phyloP scores from a whole-genome alignment of 2,888 invertebrate genomes.

The Mimas tiliae region DNA sequence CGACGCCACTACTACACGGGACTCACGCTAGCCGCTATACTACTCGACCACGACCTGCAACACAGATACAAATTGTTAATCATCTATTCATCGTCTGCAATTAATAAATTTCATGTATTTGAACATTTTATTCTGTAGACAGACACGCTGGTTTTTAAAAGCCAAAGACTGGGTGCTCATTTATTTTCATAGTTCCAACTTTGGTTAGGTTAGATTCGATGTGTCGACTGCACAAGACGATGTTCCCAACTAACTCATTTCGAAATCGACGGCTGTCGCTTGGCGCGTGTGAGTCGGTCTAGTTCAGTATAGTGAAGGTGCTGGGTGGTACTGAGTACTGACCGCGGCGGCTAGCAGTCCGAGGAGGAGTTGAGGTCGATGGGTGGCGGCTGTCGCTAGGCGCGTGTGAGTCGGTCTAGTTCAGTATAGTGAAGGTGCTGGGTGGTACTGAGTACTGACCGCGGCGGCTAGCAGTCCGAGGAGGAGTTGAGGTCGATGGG shows the following conservation, averaged over 20 bases:
- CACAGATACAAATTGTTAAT: neutral
- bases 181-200: too few species aligned
- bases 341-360: slow-evolving; percentile 63
- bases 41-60: neutral
- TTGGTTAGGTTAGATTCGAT: too few species aligned
- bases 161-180: too few species aligned
- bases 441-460: neutral
- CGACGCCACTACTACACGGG: neutral
- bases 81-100: too few species aligned
- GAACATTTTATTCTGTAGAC: too few species aligned
- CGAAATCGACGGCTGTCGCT: too few species aligned
- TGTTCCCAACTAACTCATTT: too few species aligned
- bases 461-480: slow-evolving; percentile 67
- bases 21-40: slow-evolving; percentile 12
- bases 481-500: slow-evolving; percentile 84
- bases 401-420: neutral
- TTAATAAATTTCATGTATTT: too few species aligned
- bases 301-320: too few species aligned
- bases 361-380: slow-evolving; percentile 83
- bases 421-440: too few species aligned
- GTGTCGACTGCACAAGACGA: too few species aligned
- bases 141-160: too few species aligned
- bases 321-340: neutral
- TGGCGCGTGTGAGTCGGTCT: neutral
- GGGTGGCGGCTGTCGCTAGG: slow-evolving; percentile 41